A percentile compares a stretch with the other conserved stretches of the same genome.
Conservation (phyloP, 2,113 vertebrate species). For the Aptenodytes forsteri region DNA sequence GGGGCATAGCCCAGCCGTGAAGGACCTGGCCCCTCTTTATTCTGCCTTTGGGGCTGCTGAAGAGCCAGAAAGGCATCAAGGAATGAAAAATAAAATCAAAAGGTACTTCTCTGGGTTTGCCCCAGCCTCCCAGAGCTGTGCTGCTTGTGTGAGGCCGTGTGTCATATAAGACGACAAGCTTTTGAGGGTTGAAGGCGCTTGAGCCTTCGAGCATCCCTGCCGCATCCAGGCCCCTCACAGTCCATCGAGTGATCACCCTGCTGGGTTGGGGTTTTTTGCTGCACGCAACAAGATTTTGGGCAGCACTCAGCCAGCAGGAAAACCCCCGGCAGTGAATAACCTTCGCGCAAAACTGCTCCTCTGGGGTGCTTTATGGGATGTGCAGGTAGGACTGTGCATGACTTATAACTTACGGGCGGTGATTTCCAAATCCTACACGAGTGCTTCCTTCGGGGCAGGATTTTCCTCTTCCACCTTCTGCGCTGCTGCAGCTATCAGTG, state of each 20-base stretch:
- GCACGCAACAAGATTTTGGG: not conserved
- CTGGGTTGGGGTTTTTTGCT: not conserved
- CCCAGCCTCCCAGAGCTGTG: not conserved
- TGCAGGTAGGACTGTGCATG: not conserved
- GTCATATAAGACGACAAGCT: not conserved
- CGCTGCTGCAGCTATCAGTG: not conserved
- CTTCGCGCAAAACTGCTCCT: not conserved
- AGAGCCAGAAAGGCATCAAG: not conserved
- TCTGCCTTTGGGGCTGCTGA: not conserved
- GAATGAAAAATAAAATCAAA: not conserved
- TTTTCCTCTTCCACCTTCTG: not conserved
- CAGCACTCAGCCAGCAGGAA: not conserved
- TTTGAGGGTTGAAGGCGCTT: not conserved
- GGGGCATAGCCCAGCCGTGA: not conserved
- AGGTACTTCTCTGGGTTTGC: not conserved
- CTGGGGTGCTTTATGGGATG: not conserved
- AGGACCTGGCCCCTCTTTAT: not conserved
- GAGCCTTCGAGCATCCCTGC: not conserved
- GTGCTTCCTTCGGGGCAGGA: not conserved
- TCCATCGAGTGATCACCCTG: not conserved
- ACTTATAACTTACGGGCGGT: fast-evolving
- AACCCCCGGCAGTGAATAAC: not conserved
- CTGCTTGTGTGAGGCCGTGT: fast-evolving
- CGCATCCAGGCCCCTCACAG: fast-evolving
- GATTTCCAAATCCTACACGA: not conserved